A percentile compares a stretch with the other conserved stretches of the same genome.
Conservation (phyloP, 2,797 vertebrate species). For the Coregonus sp. region DNA sequence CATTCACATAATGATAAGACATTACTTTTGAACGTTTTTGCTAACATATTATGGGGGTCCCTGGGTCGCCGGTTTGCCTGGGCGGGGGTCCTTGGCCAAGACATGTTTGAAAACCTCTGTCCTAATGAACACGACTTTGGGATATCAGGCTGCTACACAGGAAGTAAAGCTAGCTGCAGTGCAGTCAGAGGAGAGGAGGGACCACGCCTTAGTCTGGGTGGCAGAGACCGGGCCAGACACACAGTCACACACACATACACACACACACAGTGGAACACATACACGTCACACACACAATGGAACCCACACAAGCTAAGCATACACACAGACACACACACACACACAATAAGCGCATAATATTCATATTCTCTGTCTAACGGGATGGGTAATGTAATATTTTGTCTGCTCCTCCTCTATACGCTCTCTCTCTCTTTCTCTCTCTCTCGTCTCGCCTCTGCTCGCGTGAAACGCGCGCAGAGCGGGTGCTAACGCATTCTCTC, state of each 20-base stretch:
- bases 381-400: neutral
- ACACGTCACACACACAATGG: too few relatives aligned
- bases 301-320: neutral
- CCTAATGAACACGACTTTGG: neutral
- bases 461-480: too few relatives aligned
- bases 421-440: neutral
- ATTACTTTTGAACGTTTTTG: too few relatives aligned
- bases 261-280: neutral
- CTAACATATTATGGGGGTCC: too few relatives aligned
- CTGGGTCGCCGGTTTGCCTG: too few relatives aligned
- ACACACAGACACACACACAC: neutral
- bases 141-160: neutral
- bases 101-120: neutral
- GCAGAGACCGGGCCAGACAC: neutral
- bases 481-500: too few relatives aligned
- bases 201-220: constrained; percentile 6
- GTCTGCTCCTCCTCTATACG: too few relatives aligned
- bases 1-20: too few relatives aligned
- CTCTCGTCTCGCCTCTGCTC: too few relatives aligned
- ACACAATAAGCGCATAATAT: neutral
- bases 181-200: neutral
- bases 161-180: neutral
- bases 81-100: too few relatives aligned
- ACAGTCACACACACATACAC: neutral
- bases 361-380: neutral